A percentile compares a stretch with the other conserved stretches of the same genome.
These are phyloP conservation scores for Lamellibrachia columna DNA, from an alignment of 2,888 invertebrate genomes.

Conservation along the genomic window DNA sequence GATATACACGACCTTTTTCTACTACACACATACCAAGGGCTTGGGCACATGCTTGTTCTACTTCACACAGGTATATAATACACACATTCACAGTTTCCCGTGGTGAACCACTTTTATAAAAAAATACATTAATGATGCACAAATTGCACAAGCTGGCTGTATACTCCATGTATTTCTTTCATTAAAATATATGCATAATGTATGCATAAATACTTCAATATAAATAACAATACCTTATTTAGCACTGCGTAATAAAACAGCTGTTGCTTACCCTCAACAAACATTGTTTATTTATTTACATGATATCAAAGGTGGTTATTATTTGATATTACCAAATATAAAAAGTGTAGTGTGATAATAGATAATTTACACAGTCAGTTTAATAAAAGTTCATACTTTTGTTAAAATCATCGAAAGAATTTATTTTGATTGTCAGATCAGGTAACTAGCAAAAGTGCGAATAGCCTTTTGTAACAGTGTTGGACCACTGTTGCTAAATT, in stretches of 20 bases:
- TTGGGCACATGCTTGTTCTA: background rate
- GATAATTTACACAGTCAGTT: too few species aligned
- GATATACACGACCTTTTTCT: background rate
- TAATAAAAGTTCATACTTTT: too few species aligned
- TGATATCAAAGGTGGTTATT: background rate
- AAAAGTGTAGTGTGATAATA: too few species aligned
- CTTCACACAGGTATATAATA: background rate
- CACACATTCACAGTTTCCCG: background rate
- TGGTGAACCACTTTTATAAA: background rate
- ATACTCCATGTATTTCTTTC: background rate
- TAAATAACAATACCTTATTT: background rate
- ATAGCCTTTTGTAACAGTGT: too few species aligned
- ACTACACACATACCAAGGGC: background rate
- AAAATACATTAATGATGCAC: background rate
- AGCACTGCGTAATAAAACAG: background rate
- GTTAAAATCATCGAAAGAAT: too few species aligned
- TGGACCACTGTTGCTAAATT: too few species aligned
- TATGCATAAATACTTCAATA: background rate
- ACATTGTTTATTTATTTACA: background rate
- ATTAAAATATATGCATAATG: background rate
- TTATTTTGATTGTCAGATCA: too few species aligned
- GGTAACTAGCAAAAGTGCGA: too few species aligned
- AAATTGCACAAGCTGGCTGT: background rate
- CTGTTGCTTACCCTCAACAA: background rate
- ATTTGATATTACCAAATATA: background rate